These are phyloP conservation scores for Plecturocebus donacophilus DNA, from an alignment of 2,113 vertebrate genomes.

Conservation along the genomic window DNA sequence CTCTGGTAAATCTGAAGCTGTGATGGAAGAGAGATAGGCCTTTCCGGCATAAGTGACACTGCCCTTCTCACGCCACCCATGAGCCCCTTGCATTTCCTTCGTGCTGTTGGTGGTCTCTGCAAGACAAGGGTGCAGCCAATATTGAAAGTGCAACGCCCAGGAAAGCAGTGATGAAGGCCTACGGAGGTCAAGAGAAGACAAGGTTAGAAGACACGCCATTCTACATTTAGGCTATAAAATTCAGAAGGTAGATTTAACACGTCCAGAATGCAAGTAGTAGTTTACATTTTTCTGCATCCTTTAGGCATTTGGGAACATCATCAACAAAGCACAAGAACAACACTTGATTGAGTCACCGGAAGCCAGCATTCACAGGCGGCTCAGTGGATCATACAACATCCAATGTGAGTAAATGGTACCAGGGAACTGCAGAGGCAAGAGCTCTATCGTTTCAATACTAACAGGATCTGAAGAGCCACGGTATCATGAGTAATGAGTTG, in stretches of 20 bases:
- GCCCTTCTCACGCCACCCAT: background rate
- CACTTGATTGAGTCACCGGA: background rate
- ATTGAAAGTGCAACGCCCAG: background rate
- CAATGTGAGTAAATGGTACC: background rate
- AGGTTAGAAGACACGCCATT: background rate
- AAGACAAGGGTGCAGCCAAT: too few relatives aligned
- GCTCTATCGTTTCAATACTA: background rate
- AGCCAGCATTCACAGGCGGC: background rate
- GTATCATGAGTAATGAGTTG: background rate
- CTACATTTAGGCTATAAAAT: background rate
- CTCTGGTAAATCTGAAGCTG: background rate
- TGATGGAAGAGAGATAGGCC: background rate
- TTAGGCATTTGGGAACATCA: background rate
- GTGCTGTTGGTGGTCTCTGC: background rate
- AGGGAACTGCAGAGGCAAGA: background rate
- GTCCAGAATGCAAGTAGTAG: background rate
- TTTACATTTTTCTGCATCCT: background rate
- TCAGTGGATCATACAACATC: background rate
- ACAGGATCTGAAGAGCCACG: background rate
- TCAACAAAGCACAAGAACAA: background rate
- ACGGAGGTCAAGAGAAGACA: background rate
- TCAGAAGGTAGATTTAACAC: background rate
- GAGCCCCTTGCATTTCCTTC: background rate
- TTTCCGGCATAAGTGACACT: background rate
- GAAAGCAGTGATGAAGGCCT: background rate